Base-by-base conservation (phyloP, 2,888 invertebrate species). In the Phyllotreta striolata region DNA sequence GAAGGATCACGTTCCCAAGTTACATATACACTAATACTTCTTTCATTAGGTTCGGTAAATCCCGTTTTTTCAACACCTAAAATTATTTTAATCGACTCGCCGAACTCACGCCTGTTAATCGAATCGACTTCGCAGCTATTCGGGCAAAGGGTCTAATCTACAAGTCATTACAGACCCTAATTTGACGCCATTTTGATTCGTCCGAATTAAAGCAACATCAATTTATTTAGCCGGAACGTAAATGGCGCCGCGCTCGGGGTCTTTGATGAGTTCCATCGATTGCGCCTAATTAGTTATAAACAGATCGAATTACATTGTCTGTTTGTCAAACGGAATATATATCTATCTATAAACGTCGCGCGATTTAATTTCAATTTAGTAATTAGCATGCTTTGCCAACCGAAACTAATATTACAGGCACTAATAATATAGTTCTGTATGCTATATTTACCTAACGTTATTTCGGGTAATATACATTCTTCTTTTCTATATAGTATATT, bases 141-240 rank as follows among this genome's bases (percentile, higher is more conserved):
- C 58, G 24, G 54, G 47, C 57, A 54, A 58, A 62, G 52, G 41
- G 47, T 24, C 44, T 65, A 65, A 65, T 65, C 58, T 65, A 58
- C 62, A 58, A 65, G 62, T 65, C 62, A 62, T 65, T 65, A 65
- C 59, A 54, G 13, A 62, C 55, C 43, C 55, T 43, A 55, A 55
- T 55, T 55, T 55, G 55, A 40, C 55, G 43, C 55, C 34, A 55
- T 55, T 55, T 55, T 55, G 55, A 55, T 41, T 55, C 55, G 34
- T 34, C 24, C 34, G 43, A 55, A 55, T 55, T 55, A 39, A 54
- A 40, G 40, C 54, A 40, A 54, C 54, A 54, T 54, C n/a, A 54
- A 40, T 54, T 54, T 54, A 54, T 54, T 54, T 40, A 54, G 13
- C 54, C 40, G 40, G 40, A 54, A 46, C 44, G 61, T 41, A 34